phyloP scores from a whole-genome alignment of 2,113 vertebrate genomes.

The Otolemur garnettii region DNA sequence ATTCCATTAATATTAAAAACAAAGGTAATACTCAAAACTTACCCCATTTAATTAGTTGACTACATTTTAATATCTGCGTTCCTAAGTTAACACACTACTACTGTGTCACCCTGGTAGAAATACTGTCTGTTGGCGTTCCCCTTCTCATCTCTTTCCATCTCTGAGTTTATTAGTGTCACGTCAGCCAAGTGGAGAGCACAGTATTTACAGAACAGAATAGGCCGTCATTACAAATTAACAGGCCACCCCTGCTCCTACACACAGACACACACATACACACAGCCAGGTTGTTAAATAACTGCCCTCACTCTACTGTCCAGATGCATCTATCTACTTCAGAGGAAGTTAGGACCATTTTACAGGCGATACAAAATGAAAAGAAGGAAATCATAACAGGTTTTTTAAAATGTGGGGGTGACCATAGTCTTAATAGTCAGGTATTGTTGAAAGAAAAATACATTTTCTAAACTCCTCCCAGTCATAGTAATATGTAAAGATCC shows the following conservation, averaged over 20 bases:
- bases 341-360: background rate
- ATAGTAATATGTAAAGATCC: background rate
- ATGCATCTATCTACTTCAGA: background rate
- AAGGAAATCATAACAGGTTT: background rate
- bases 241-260: background rate
- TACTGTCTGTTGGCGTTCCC: background rate
- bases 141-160: background rate
- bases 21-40: background rate
- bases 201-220: background rate
- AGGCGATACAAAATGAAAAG: background rate
- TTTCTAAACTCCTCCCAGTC: background rate
- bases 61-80: background rate
- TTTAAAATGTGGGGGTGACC: background rate
- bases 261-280: background rate
- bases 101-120: background rate
- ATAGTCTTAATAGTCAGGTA: background rate
- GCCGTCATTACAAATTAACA: constrained; percentile 6
- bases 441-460: background rate
- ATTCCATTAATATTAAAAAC: constrained; percentile 14
- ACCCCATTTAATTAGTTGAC: background rate
- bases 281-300: background rate
- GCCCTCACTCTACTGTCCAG: background rate
- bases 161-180: background rate
- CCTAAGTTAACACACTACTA: background rate
- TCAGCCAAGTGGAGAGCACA: background rate